Percentiles rank a stretch among this genome's conserved stretches.
Conservation (phyloP, 2,888 invertebrate species). For the Prosapia bicincta region DNA sequence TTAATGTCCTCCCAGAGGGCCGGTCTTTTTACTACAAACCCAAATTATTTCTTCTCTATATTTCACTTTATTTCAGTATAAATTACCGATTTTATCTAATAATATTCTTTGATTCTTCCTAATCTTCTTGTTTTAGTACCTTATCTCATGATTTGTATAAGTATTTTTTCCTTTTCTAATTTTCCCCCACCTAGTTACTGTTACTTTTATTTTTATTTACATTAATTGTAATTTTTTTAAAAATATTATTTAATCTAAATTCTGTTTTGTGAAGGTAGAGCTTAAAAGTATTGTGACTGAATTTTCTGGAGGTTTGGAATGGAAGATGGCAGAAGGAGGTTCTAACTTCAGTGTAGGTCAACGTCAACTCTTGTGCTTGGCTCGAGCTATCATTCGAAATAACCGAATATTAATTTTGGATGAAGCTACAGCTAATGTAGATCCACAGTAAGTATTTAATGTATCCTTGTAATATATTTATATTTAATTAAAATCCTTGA, state of each 20-base stretch:
- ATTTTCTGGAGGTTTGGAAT: slow-evolving; percentile 57
- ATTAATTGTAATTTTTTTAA: not conserved
- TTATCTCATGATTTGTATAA: too few relatives aligned
- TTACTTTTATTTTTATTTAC: slow-evolving; percentile 11
- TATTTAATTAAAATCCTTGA: too few relatives aligned
- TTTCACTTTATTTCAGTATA: too few relatives aligned
- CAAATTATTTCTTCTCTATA: too few relatives aligned
- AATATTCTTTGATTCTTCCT: too few relatives aligned
- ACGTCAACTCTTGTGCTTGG: slow-evolving; percentile 84
- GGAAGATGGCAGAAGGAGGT: slow-evolving; percentile 71
- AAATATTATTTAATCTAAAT: not conserved
- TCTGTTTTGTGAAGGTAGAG: slow-evolving; percentile 57
- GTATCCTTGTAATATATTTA: too few relatives aligned
- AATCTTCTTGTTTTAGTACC: too few relatives aligned
- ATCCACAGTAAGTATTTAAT: slow-evolving; percentile 68
- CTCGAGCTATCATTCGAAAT: slow-evolving; percentile 79
- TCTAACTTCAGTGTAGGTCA: slow-evolving; percentile 87
- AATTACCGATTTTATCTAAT: too few relatives aligned
- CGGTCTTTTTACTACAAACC: too few relatives aligned
- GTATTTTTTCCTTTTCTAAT: too few relatives aligned
- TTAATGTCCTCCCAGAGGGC: too few relatives aligned
- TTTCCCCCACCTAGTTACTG: too few relatives aligned
- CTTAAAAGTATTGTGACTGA: slow-evolving; percentile 63
- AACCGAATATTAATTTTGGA: slow-evolving; percentile 84
- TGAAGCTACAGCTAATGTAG: slow-evolving; percentile 94